Evolutionary conservation across 2,797 vertebrate species (phyloP), one percentile per base, ranked within the genome.

Genomic region (Lepilemur septentrionalis): DNA sequence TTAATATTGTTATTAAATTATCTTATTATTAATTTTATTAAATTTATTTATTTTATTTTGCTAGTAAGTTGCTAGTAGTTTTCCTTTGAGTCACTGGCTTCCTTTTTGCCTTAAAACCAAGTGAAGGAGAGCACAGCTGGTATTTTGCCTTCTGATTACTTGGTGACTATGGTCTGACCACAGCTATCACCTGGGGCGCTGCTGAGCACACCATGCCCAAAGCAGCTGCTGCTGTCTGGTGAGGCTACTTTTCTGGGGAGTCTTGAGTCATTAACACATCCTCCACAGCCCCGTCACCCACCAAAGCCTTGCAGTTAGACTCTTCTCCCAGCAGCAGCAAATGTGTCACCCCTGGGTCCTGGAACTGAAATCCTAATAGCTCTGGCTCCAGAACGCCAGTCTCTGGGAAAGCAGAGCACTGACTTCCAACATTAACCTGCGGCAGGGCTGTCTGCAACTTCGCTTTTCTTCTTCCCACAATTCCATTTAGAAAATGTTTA

Each of bases 51-150:
- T 32, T 41, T 72, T 28, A 63, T 25, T n/a, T 73, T 35, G 35
- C 18, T 57, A 38, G n/a, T 78, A 55, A 63, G 20, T 61, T 73
- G 67, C 41, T 81, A 59, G 79, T 46, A 93, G 89, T 72, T 86
- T 85, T 52, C 25, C 23, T 78, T 96, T 86, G 46, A 50, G 50
- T 57, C 48, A 91, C 0, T 30, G 55, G 48, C 14, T 85, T 93
- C 25, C 55, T 91, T 92, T 91, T 52, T 89, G 43, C 30, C 23
- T 38, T 61, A 35, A 86, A 92, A 61, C 25, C 25, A 84, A 72
- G 48, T 25, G 6, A 94, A 59, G 48, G 25, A 86, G 30, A 38
- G 9, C 10, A n/a, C 23, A 52, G 61, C 32, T 59, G 81, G 69
- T 35, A 50, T 7, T n/a, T 32, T 61, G 67, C 41, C n/a, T 52